Evolutionary conservation across 2,888 invertebrate species (phyloP).

Genomic region (Melanchra persicariae): DNA sequence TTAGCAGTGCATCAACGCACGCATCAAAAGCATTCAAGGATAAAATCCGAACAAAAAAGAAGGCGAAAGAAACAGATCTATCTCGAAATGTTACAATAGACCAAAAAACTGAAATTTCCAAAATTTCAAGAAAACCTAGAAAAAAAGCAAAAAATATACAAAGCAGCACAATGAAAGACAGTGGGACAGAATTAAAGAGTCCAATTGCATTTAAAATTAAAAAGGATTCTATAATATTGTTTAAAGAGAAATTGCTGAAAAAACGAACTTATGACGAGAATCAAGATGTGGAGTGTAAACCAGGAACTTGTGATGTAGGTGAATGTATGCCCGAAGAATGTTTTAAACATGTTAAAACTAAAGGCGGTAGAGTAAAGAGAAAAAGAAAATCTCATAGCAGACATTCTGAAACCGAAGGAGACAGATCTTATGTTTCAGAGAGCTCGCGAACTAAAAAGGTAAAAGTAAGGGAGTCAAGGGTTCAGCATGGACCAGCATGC

Average conservation of each 20-base stretch:
- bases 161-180: constrained; percentile 53
- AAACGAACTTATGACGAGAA: constrained; percentile 54
- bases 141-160: constrained; percentile 60
- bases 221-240: constrained; percentile 75
- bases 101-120: constrained; percentile 47
- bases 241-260: constrained; percentile 69
- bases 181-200: constrained; percentile 54
- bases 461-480: constrained; percentile 32
- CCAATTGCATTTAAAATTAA: constrained; percentile 64
- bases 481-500: constrained; percentile 1
- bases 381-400: constrained; percentile 12
- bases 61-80: background rate
- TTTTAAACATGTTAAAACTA: constrained; percentile 43
- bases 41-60: constrained; percentile 36
- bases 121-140: constrained; percentile 47
- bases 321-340: constrained; percentile 54
- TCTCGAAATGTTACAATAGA: constrained; percentile 36
- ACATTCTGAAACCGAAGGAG: constrained; percentile 24
- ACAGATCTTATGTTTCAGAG: constrained; percentile 14
- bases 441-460: constrained; percentile 14
- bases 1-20: constrained; percentile 49
- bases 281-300: constrained; percentile 60
- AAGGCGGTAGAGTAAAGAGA: constrained; percentile 18
- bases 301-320: constrained; percentile 47
- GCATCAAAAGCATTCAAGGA: constrained; percentile 31